A percentile compares a stretch with the other conserved stretches of the same genome.
These are phyloP conservation scores for Zophobas atratus DNA, from an alignment of 1,140 invertebrate species.

Conservation along the genomic window DNA sequence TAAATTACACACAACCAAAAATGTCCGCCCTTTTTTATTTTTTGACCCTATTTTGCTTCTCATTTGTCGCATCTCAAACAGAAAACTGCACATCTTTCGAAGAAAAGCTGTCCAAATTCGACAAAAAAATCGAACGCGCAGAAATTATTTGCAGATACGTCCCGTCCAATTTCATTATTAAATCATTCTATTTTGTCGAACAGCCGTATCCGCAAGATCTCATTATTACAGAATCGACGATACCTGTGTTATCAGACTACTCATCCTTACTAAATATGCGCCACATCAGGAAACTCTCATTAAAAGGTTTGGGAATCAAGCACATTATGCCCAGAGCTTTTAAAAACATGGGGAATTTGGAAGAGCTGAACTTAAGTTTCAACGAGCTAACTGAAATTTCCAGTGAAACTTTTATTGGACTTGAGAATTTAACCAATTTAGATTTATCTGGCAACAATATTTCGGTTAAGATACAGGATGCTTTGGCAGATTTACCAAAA, in stretches of 20 bases:
- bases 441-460: neutral
- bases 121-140: neutral
- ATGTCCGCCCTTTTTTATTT: too few relatives aligned
- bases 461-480: neutral
- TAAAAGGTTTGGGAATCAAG: slow-evolving; percentile 9
- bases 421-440: neutral
- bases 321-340: slow-evolving; percentile 10
- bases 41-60: too few relatives aligned
- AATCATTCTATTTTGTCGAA: neutral
- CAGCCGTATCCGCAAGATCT: slow-evolving; percentile 1
- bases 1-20: too few relatives aligned
- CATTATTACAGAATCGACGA: neutral
- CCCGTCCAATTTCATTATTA: neutral
- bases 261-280: slow-evolving; percentile 1
- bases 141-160: slow-evolving; percentile 9
- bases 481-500: neutral
- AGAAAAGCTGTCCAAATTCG: neutral
- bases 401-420: neutral
- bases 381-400: neutral
- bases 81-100: neutral
- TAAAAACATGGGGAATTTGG: slow-evolving; percentile 13
- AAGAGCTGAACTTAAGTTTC: slow-evolving; percentile 11
- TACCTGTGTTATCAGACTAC: slow-evolving; percentile 1
- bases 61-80: neutral
- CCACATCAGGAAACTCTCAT: neutral